A percentile compares a stretch with the other conserved stretches of the same genome.
phyloP scores from a whole-genome alignment of 1,140 invertebrate species.

The Panagrolaimus sp. region DNA sequence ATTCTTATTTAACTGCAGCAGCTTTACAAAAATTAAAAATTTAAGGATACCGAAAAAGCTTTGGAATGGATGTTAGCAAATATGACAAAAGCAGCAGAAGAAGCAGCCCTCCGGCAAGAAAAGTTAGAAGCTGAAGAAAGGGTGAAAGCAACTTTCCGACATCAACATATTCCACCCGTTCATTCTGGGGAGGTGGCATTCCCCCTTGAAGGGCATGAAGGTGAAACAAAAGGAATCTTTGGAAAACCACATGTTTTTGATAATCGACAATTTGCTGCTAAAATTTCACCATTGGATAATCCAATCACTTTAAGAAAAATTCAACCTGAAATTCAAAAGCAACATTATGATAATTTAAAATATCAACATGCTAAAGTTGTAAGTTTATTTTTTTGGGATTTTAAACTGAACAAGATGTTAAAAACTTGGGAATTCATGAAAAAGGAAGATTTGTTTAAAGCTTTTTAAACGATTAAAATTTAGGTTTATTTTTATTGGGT shows the following conservation, averaged over 20 bases:
- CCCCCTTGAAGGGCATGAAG: neutral
- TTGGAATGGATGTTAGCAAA: constrained; percentile 38
- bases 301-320: neutral
- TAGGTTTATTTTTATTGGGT: no score
- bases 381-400: neutral
- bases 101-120: neutral
- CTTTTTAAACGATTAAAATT: no score
- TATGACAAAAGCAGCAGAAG: constrained; percentile 35
- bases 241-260: neutral
- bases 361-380: constrained; percentile 17
- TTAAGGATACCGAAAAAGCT: constrained; percentile 30
- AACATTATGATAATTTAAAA: neutral
- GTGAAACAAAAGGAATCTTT: neutral
- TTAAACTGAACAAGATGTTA: neutral
- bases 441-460: no score
- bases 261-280: neutral
- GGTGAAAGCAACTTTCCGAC: neutral
- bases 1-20: no score
- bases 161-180: neutral
- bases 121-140: neutral
- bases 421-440: no score
- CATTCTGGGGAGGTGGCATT: neutral
- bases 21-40: constrained; percentile 13
- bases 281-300: neutral
- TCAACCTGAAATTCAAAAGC: neutral